These are phyloP conservation scores for Chaetorhynchus papuensis DNA, from an alignment of 2,113 vertebrate species.

Conservation along the genomic window DNA sequence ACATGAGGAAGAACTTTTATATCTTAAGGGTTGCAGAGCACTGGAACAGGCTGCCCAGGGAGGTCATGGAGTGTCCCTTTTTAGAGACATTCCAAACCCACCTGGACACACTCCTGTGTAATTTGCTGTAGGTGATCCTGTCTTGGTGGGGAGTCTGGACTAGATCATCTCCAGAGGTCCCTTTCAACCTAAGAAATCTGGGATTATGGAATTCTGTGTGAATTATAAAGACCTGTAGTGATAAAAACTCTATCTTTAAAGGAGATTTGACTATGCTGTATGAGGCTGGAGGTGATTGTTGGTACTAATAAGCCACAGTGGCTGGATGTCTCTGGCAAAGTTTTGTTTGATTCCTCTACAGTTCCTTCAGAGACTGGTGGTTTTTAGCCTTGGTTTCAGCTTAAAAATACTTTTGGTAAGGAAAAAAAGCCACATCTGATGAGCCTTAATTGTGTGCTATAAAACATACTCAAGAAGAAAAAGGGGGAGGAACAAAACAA, in stretches of 20 bases:
- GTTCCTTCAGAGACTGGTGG: not conserved
- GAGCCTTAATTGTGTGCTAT: not conserved
- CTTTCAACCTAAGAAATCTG: not conserved
- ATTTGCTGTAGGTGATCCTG: not conserved
- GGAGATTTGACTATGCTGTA: not conserved
- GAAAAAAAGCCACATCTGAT: not conserved
- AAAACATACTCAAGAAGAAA: not conserved
- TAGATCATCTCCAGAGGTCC: not conserved
- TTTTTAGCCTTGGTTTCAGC: not conserved
- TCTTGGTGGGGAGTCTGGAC: not conserved
- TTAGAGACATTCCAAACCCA: not conserved
- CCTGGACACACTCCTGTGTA: not conserved
- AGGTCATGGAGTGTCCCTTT: rapidly evolving
- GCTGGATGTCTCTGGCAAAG: not conserved
- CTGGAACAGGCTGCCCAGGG: no score
- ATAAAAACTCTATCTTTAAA: not conserved
- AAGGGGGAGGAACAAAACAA: not conserved
- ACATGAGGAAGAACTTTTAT: not conserved
- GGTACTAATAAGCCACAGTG: not conserved
- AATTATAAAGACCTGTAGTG: not conserved
- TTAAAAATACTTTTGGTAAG: not conserved
- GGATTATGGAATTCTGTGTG: not conserved
- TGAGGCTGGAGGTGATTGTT: not conserved
- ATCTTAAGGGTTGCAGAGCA: not conserved
- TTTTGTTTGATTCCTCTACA: not conserved